phyloP scores from a whole-genome alignment of 2,113 vertebrate genomes.

The Megalops atlanticus region DNA sequence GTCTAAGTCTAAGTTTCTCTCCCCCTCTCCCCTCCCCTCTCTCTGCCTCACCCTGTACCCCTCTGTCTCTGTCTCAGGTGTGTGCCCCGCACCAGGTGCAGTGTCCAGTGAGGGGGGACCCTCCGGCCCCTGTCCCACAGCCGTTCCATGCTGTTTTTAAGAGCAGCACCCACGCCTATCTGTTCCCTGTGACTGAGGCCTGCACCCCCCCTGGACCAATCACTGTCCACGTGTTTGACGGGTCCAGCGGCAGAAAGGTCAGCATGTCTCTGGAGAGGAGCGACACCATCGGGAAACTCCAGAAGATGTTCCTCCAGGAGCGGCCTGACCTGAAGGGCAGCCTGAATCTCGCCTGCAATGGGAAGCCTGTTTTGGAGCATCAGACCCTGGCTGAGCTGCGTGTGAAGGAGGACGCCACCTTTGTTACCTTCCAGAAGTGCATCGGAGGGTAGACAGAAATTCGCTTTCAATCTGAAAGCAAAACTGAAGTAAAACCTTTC shows the following conservation, averaged over 20 bases:
- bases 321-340: background rate
- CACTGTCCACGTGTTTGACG: constrained; percentile 16
- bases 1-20: too few relatives aligned
- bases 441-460: constrained; percentile 18
- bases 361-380: constrained; percentile 14
- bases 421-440: constrained; percentile 39
- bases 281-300: constrained; percentile 35
- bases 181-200: background rate
- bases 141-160: background rate
- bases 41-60: too few relatives aligned
- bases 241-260: background rate
- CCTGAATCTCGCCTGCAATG: constrained; percentile 33
- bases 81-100: too few relatives aligned
- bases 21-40: too few relatives aligned
- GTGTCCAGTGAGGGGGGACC: too few relatives aligned
- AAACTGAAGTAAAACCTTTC: background rate
- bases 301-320: background rate
- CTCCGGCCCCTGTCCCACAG: background rate
- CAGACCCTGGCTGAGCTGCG: constrained; percentile 27
- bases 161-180: background rate
- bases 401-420: background rate
- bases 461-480: background rate
- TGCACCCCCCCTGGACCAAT: background rate
- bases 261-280: background rate
- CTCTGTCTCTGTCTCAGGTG: too few relatives aligned